Conservation (phyloP, 2,888 invertebrate genomes). For the Netelia fuscicornis region DNA sequence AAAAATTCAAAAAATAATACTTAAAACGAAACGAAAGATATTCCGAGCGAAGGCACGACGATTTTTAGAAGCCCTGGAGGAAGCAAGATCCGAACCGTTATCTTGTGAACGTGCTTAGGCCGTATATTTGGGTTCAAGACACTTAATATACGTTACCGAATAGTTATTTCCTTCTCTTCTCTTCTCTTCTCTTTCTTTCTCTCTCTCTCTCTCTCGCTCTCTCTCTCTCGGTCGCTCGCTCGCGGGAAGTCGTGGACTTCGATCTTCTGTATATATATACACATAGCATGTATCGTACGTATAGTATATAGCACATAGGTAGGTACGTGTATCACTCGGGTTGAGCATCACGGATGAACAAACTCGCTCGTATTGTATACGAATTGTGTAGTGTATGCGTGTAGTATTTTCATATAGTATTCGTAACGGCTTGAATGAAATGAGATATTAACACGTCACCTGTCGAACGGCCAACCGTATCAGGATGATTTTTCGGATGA, state of each 20-base stretch:
- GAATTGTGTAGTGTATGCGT: slow-evolving; percentile 46
- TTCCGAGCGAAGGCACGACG: background rate
- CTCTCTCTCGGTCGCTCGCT: too few species aligned
- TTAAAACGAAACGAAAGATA: background rate
- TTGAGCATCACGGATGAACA: slow-evolving; percentile 55
- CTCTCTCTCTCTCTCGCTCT: too few species aligned
- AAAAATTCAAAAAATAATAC: background rate
- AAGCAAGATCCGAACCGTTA: slow-evolving; percentile 67
- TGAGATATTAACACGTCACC: slow-evolving; percentile 59
- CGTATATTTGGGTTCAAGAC: slow-evolving; percentile 69
- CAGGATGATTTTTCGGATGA: slow-evolving; percentile 46
- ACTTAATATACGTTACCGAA: slow-evolving; percentile 64
- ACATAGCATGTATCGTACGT: background rate
- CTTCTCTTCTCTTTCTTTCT: too few species aligned
- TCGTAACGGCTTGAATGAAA: slow-evolving; percentile 64
- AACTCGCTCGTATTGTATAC: slow-evolving; percentile 37
- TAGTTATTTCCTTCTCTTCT: slow-evolving; percentile 54
- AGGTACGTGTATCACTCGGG: slow-evolving; percentile 22
- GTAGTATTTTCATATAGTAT: slow-evolving; percentile 57
- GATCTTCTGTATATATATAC: slow-evolving; percentile 47
- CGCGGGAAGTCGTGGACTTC: slow-evolving; percentile 69
- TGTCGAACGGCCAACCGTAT: slow-evolving; percentile 48
- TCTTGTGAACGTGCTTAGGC: slow-evolving; percentile 65
- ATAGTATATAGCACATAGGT: background rate
- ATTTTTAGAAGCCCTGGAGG: slow-evolving; percentile 65